A percentile compares a stretch with the other conserved stretches of the same genome.
These are phyloP conservation scores for Silurus lanzhouensis DNA, from an alignment of 2,797 vertebrate genomes.

Conservation along the genomic window DNA sequence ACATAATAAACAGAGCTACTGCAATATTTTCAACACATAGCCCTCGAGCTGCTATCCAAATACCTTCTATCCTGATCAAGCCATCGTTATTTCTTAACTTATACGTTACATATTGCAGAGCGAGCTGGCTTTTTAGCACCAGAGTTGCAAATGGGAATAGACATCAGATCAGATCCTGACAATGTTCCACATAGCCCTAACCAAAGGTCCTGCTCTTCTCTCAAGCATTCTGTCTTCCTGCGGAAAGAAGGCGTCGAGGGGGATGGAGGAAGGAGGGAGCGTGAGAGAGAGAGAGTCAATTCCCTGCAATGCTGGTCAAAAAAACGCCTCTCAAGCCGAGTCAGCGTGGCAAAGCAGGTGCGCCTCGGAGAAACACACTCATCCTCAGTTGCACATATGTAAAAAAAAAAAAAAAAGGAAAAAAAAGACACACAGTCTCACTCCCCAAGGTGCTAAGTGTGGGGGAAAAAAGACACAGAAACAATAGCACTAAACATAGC, in stretches of 20 bases:
- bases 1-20: not conserved
- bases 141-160: conserved; percentile 6
- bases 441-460: conserved; percentile 58
- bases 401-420: not conserved
- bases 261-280: not conserved
- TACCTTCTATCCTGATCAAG: not conserved
- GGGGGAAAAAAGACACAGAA: conserved; percentile 42
- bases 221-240: not conserved
- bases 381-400: not conserved
- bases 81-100: not conserved
- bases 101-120: not conserved
- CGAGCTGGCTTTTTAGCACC: not conserved
- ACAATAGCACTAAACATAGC: conserved; percentile 66
- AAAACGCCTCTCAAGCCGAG: conserved; percentile 16
- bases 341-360: conserved; percentile 48
- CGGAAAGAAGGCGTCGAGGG: not conserved
- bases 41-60: not conserved
- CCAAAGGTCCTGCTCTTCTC: conserved; percentile 44
- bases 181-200: conserved; percentile 51
- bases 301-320: conserved; percentile 36
- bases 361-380: conserved; percentile 18
- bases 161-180: conserved; percentile 48
- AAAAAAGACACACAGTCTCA: conserved; percentile 6
- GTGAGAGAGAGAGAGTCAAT: conserved; percentile 21
- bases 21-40: not conserved